Evolutionary conservation across 2,113 vertebrate genomes (phyloP).

Genomic region (Seriola aureovittata): DNA sequence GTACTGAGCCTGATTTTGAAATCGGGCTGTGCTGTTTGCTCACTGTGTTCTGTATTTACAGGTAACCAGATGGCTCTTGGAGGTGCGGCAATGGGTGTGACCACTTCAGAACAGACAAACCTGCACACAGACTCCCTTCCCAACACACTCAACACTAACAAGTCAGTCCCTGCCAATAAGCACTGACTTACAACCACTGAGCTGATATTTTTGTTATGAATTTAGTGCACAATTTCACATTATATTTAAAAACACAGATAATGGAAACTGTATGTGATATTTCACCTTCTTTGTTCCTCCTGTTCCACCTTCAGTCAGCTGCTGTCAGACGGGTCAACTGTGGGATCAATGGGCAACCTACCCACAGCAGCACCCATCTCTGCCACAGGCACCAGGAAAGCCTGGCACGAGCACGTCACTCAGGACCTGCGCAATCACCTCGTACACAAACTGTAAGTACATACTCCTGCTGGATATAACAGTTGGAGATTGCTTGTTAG

Average conservation of each 20-base stretch:
- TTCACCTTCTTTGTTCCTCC: background rate
- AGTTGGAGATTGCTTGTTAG: background rate
- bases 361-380: conserved; percentile 94
- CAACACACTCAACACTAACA: conserved; percentile 91
- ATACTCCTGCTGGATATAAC: background rate
- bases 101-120: conserved; percentile 90
- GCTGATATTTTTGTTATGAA: background rate
- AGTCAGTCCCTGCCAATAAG: conserved; percentile 84
- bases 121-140: conserved; percentile 94
- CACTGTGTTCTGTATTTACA: conserved; percentile 70
- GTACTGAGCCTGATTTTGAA: conserved; percentile 8
- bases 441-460: conserved; percentile 96
- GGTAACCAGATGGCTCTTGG: conserved; percentile 94
- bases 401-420: conserved; percentile 99
- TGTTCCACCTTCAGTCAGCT: conserved; percentile 86
- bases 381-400: conserved; percentile 92
- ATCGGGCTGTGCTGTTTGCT: conserved; percentile 2
- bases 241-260: background rate
- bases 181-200: background rate
- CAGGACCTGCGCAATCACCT: conserved; percentile 99
- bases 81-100: conserved; percentile 86
- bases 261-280: background rate
- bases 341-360: conserved; percentile 90
- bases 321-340: conserved; percentile 90
- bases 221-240: background rate